Conservation (phyloP, 2,113 vertebrate species). For the Myrmophylax atrothorax region DNA sequence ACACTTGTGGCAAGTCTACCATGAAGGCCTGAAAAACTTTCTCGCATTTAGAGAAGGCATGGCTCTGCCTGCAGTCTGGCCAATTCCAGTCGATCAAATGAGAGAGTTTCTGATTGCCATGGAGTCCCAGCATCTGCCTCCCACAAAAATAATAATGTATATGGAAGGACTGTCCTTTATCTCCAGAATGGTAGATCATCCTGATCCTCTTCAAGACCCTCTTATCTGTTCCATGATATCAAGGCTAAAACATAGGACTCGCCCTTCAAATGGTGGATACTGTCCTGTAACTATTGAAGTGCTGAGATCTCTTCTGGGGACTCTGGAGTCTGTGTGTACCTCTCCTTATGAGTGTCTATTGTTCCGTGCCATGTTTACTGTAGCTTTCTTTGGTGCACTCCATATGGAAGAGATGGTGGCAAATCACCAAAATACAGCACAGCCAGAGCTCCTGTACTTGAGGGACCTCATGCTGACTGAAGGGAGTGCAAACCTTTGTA, state of each 20-base stretch:
- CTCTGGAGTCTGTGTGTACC: slow-evolving; percentile 30
- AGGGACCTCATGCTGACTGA: slow-evolving; percentile 4
- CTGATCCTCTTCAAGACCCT: slow-evolving; percentile 38
- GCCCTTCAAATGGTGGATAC: background rate
- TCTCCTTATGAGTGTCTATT: slow-evolving; percentile 11
- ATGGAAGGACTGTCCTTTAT: slow-evolving; percentile 32
- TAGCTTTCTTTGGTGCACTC: slow-evolving; percentile 22
- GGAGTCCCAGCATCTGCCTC: background rate
- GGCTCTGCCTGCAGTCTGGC: background rate
- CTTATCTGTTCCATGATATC: background rate
- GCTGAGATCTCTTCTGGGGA: slow-evolving; percentile 10
- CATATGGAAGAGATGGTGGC: background rate
- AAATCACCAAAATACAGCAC: background rate
- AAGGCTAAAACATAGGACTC: background rate
- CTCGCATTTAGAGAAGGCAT: background rate
- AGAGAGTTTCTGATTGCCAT: background rate
- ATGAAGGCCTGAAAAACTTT: background rate
- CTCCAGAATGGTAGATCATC: background rate
- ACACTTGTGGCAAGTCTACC: background rate
- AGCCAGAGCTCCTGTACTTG: slow-evolving; percentile 2
- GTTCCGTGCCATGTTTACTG: slow-evolving; percentile 34
- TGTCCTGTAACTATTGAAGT: slow-evolving; percentile 21
- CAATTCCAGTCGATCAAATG: slow-evolving; percentile 20
- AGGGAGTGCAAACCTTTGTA: background rate
- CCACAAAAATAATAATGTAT: background rate